Base-by-base conservation (phyloP, 2,113 vertebrate species). In the Amphilophus citrinellus region DNA sequence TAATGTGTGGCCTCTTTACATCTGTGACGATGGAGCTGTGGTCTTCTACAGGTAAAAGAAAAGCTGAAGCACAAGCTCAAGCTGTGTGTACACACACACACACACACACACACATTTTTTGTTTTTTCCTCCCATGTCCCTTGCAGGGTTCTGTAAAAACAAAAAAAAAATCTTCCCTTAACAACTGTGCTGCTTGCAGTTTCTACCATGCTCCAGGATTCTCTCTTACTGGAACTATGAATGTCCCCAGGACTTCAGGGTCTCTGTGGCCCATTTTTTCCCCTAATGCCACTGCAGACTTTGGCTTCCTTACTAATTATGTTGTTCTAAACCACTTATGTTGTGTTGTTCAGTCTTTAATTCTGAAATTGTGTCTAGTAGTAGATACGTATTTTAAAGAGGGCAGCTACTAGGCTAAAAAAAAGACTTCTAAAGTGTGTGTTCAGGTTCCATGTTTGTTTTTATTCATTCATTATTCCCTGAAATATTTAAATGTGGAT, bases 1-100 rank as follows among this genome's bases (percentile, higher is more conserved):
- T 61, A 99, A 99, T 82, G 98, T 98, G 90, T 99, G 98, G 98
- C 98, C 98, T 80, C 97, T 99, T 66, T 99, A 99, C 95, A 99
- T 99, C 93, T 99, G 98, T 88, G 98, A 99, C 77, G 98, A 99
- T 89, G 98, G 98, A 42, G 98, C 98, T 15, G 98, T 99, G 90
- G 98, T 99, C 95, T 99, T 99, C 96, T 99, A 99, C 96, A 98
- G 98, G 98, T 99, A 96, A 93, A 22, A 24, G 3, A 76, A 44
- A 37, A 65, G 1, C 44, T n/a, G 10, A 56, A 32, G 42, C 10
- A 65, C 57, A 7, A 27, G 27, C 27, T 27, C 27, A 27, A 27
- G 27, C 27, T 27, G 27, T 27, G 27, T 2, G 27, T 27, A 27
- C 27, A 27, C 27, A 27, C 27, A 27, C 27, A 27, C 27, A 27